Conservation (phyloP, 2,797 vertebrate genomes). For the Prionace glauca region DNA sequence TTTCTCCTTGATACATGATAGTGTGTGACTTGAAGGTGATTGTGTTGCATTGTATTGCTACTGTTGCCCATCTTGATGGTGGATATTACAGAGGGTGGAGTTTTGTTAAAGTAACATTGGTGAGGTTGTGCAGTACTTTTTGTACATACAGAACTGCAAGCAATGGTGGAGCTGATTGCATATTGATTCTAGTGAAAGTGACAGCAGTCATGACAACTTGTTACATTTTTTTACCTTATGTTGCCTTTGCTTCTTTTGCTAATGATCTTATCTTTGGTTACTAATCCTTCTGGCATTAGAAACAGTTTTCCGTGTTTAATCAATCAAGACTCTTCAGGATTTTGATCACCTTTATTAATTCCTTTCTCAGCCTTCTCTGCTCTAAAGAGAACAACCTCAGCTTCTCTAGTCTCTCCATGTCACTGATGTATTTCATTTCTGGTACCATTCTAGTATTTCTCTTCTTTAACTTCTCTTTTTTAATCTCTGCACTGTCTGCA, state of each 20-base stretch:
- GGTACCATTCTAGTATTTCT: not conserved
- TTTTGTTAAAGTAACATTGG: not conserved
- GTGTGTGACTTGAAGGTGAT: not conserved
- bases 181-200: not conserved
- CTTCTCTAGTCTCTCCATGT: not conserved
- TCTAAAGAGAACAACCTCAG: not conserved
- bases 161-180: not conserved
- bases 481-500: not conserved
- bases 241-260: not conserved
- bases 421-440: not conserved
- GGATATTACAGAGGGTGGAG: not conserved
- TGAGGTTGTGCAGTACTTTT: not conserved
- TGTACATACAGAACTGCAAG: not conserved
- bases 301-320: not conserved
- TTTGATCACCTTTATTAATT: not conserved
- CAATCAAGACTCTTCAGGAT: not conserved
- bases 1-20: not conserved
- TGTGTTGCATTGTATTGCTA: not conserved
- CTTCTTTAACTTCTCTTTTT: not conserved
- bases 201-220: not conserved
- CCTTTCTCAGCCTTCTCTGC: not conserved
- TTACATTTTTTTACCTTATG: not conserved
- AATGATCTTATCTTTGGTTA: not conserved
- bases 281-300: not conserved
- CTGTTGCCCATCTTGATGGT: not conserved